Conservation (phyloP, 1,140 invertebrate genomes). For the Caenorhabditis elegans region DNA sequence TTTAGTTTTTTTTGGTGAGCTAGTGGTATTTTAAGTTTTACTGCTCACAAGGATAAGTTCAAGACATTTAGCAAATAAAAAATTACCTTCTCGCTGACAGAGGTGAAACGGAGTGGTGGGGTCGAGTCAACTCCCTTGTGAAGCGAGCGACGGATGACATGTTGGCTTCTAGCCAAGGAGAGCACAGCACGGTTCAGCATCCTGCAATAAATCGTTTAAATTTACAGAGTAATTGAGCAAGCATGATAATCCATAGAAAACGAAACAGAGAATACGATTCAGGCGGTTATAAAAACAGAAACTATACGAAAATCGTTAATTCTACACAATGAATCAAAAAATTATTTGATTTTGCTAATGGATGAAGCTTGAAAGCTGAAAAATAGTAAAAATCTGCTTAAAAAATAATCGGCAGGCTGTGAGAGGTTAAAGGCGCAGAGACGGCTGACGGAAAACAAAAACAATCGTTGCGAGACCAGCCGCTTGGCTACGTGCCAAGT, state of each 20-base stretch:
- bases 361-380: too few relatives aligned
- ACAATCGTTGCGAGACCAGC: background rate
- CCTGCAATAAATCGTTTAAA: background rate
- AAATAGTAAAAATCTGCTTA: background rate
- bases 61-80: too few relatives aligned
- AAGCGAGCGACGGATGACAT: slow-evolving; percentile 34
- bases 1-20: too few relatives aligned
- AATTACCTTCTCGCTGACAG: slow-evolving; percentile 42
- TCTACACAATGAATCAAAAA: too few relatives aligned
- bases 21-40: too few relatives aligned
- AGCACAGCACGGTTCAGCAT: slow-evolving; percentile 37
- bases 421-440: background rate
- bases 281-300: too few relatives aligned
- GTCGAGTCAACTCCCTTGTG: slow-evolving; percentile 50
- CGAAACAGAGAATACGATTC: too few relatives aligned
- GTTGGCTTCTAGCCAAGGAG: slow-evolving; percentile 33
- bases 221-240: too few relatives aligned
- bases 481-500: slow-evolving; percentile 12
- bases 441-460: background rate
- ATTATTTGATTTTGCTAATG: too few relatives aligned
- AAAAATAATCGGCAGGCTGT: background rate
- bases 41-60: too few relatives aligned
- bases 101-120: slow-evolving; percentile 46
- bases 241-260: too few relatives aligned
- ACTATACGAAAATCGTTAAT: too few relatives aligned